Base-by-base conservation (phyloP, 2,113 vertebrate species). In the Oryzias curvinotus region DNA sequence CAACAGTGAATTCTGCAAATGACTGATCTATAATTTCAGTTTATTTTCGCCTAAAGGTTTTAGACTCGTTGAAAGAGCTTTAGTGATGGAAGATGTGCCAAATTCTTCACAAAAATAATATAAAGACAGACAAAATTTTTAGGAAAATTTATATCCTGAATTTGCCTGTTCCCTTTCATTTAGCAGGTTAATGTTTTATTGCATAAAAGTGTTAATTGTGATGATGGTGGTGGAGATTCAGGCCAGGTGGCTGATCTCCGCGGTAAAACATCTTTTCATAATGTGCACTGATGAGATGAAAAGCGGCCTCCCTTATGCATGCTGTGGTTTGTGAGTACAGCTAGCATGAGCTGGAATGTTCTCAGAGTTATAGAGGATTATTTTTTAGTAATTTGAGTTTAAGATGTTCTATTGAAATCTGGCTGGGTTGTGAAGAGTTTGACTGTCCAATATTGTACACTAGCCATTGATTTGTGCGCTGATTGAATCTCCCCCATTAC, bases 381-480 rank as follows among this genome's bases (percentile, higher is more conserved):
- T 30, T 60, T 74, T 21, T 41, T 52, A 43, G 52, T 18, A 14
- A 30, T 57, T 64, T 25, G 17, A 42, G 47, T 12, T 48, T 8
- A 48, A 18, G 28, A 54, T 53, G 48, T 49, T 62, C 54, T 53
- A 73, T 73, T 61, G 52, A 68, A 57, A 55, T 51, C 25, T 60
- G 50, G 52, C 42, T 15, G 21, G 63, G 76, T 79, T 73, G 53
- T 63, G 18, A 58, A 52, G 18, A 62, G 52, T 71, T 81, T 57
- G 76, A 74, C 62, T 62, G 62, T 52, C 23, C 1, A 78, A 46
- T 67, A 46, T 60, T 62, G 57, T 49, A 57, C 43, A 10, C 49
- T 57, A 6, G 64, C 61, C 73, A 83, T 84, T 81, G 82, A 83
- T 87, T 62, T 26, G 65, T 70, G 64, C 65, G 68, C 68, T 65